Percentiles rank a stretch among this genome's conserved stretches.
Evolutionary conservation across 1,140 invertebrate genomes (phyloP).

Genomic region (Drosophila trapezifrons): DNA sequence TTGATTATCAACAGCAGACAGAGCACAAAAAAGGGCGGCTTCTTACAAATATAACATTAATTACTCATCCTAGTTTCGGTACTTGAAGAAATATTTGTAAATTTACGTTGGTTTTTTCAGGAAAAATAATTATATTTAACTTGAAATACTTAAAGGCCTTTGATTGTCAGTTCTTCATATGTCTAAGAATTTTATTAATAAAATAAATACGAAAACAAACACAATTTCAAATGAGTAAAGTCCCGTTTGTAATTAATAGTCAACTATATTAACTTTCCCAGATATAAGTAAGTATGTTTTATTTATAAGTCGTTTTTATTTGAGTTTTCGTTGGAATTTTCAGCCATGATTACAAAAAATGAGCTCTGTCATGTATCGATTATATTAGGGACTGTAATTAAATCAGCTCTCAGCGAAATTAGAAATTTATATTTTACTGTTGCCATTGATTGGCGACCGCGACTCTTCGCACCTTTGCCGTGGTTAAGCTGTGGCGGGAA

Average conservation of each 20-base stretch:
- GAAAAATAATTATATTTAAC: too few relatives aligned
- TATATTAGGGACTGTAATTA: conserved; percentile 1
- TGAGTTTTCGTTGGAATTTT: background rate
- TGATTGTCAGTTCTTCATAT: too few relatives aligned
- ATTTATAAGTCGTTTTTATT: too few relatives aligned
- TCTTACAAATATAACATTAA: background rate
- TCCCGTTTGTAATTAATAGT: too few relatives aligned
- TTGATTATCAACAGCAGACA: conserved; percentile 6
- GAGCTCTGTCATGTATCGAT: conserved; percentile 9
- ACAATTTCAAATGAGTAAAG: too few relatives aligned
- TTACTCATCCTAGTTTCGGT: background rate
- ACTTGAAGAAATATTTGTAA: background rate
- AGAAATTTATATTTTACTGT: conserved; percentile 8
- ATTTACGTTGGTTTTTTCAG: background rate
- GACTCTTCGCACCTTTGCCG: conserved; percentile 24
- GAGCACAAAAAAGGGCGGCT: background rate
- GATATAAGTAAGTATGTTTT: too few relatives aligned
- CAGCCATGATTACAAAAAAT: background rate
- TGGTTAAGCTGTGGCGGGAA: conserved; percentile 13
- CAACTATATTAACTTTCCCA: too few relatives aligned
- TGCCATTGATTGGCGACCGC: conserved; percentile 11
- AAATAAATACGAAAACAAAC: too few relatives aligned
- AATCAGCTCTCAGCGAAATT: conserved; percentile 15
- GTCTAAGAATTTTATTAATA: too few relatives aligned
- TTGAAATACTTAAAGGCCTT: too few relatives aligned